A percentile compares a stretch with the other conserved stretches of the same genome.
Evolutionary conservation across 2,797 vertebrate species (phyloP).

Genomic region (Vireo griseus): DNA sequence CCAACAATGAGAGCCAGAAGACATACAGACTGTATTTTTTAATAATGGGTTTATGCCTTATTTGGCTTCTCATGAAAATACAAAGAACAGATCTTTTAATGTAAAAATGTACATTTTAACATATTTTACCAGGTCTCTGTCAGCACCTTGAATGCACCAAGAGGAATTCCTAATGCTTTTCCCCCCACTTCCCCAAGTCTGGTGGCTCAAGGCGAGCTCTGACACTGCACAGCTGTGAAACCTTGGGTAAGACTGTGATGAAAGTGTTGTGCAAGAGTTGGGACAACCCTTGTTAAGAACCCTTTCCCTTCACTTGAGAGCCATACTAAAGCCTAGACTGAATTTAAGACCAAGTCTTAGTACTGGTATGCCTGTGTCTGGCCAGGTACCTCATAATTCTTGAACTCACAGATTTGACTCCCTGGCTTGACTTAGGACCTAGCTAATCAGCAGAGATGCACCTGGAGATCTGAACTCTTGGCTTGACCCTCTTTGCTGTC

Average conservation of each 20-base stretch:
- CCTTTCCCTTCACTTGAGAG: background rate
- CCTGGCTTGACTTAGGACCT: background rate
- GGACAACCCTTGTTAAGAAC: background rate
- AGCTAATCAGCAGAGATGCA: background rate
- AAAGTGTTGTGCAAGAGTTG: background rate
- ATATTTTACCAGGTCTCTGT: background rate
- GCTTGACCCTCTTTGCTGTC: background rate
- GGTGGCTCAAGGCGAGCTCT: background rate
- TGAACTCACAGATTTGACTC: background rate
- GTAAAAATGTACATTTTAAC: background rate
- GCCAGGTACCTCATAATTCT: background rate
- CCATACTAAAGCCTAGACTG: background rate
- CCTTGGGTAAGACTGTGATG: background rate
- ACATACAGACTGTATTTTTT: background rate
- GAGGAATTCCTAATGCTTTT: background rate
- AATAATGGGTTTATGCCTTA: background rate
- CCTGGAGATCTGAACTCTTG: background rate
- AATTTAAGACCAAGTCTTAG: background rate
- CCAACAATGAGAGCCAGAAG: background rate
- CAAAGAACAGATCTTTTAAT: background rate
- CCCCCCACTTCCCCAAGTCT: fast-evolving
- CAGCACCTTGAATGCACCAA: background rate
- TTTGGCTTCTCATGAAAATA: background rate
- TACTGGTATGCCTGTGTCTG: background rate
- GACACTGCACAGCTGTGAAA: background rate